A percentile compares a stretch with the other conserved stretches of the same genome.
Evolutionary conservation across 2,888 invertebrate genomes (phyloP).

Genomic region (Thereva unica): DNA sequence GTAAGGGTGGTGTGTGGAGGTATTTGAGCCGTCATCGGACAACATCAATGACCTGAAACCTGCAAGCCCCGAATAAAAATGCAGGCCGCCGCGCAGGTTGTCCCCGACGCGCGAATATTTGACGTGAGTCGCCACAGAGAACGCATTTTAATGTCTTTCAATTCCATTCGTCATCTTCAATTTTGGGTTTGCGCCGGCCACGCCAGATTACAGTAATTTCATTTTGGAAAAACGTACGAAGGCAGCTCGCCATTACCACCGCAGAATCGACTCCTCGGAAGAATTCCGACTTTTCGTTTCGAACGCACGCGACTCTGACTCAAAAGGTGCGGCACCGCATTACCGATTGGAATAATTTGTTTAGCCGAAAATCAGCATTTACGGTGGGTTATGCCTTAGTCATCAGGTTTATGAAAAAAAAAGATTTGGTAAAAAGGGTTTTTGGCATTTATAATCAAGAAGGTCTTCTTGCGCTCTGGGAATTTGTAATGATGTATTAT

Average conservation of each 20-base stretch:
- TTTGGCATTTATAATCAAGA: too few relatives aligned
- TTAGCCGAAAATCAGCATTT: too few relatives aligned
- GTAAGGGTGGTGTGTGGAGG: too few relatives aligned
- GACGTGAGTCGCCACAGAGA: slow-evolving; percentile 16
- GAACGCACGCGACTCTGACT: slow-evolving; percentile 36
- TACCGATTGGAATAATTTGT: background rate
- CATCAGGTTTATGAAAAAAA: too few relatives aligned
- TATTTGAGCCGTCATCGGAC: too few relatives aligned
- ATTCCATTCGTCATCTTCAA: slow-evolving; percentile 28
- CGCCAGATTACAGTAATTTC: slow-evolving; percentile 29
- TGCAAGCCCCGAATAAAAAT: slow-evolving; percentile 18
- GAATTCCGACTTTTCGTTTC: slow-evolving; percentile 36
- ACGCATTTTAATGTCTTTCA: slow-evolving; percentile 25
- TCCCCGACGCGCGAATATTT: slow-evolving; percentile 29
- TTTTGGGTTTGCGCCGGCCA: slow-evolving; percentile 22
- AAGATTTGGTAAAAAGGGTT: too few relatives aligned
- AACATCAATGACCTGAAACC: slow-evolving; percentile 12
- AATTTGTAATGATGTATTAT: too few relatives aligned
- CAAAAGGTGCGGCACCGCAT: slow-evolving; percentile 34
- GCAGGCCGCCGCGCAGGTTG: slow-evolving; percentile 21
- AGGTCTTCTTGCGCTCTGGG: too few relatives aligned
- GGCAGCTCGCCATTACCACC: slow-evolving; percentile 1
- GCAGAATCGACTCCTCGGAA: background rate
- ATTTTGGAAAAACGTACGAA: slow-evolving; percentile 15
- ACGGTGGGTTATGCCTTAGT: too few relatives aligned